Percentiles rank a stretch among this genome's conserved stretches.
phyloP scores from a whole-genome alignment of 2,797 vertebrate genomes.

The Schizopygopsis pylzovi region DNA sequence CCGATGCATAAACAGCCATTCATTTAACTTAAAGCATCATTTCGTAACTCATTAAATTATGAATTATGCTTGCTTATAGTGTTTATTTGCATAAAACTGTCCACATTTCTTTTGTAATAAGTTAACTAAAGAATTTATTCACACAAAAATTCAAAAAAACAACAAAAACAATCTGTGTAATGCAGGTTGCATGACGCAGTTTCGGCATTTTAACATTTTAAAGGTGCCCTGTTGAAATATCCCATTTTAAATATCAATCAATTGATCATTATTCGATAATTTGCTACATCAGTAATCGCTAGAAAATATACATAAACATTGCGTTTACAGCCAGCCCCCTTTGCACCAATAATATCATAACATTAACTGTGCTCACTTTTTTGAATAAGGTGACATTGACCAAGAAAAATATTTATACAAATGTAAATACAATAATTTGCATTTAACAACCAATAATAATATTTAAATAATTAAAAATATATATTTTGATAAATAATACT shows the following conservation, averaged over 20 bases:
- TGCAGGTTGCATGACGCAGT: too few relatives aligned
- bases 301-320: background rate
- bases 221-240: background rate
- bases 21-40: background rate
- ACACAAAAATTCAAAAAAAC: background rate
- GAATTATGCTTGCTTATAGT: background rate
- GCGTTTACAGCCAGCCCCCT: background rate
- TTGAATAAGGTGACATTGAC: background rate
- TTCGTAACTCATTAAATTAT: background rate
- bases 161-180: background rate
- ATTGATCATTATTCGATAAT: too few relatives aligned
- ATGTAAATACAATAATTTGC: too few relatives aligned
- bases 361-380: background rate
- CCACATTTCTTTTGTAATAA: background rate
- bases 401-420: too few relatives aligned
- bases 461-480: background rate
- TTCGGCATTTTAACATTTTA: too few relatives aligned
- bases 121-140: too few relatives aligned
- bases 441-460: background rate
- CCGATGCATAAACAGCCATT: background rate
- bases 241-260: too few relatives aligned
- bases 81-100: background rate
- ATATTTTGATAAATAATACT: too few relatives aligned
- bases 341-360: background rate
- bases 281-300: background rate